A percentile compares a stretch with the other conserved stretches of the same genome.
phyloP scores from a whole-genome alignment of 1,140 invertebrate genomes.

The Bombus affinis region DNA sequence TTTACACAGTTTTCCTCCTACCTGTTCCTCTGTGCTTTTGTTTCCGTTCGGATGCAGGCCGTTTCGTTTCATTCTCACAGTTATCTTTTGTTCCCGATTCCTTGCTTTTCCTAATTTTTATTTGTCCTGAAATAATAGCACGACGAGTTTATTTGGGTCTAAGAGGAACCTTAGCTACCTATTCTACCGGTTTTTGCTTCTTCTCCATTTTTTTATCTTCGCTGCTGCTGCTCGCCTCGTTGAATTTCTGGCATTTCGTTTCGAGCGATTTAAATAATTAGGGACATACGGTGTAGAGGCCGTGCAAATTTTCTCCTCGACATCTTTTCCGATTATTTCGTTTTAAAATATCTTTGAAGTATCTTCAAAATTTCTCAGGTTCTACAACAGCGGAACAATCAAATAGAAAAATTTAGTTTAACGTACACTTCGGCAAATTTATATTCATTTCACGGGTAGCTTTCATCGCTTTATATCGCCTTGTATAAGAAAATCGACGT shows the following conservation, averaged over 20 bases:
- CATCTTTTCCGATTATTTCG: too few species aligned
- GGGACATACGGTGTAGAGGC: too few species aligned
- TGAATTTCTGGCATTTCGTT: not conserved
- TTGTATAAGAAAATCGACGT: too few species aligned
- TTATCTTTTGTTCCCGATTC: not conserved
- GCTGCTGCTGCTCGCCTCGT: not conserved
- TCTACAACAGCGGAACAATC: too few species aligned
- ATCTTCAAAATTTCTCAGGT: too few species aligned
- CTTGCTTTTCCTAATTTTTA: not conserved
- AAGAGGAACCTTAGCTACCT: not conserved
- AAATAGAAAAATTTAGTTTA: too few species aligned
- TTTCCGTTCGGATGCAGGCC: too few species aligned
- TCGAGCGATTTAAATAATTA: not conserved
- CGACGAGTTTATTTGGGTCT: not conserved
- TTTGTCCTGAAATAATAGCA: not conserved
- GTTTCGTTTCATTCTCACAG: not conserved
- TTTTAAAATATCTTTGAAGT: too few species aligned
- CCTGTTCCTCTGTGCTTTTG: not conserved
- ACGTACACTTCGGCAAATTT: too few species aligned
- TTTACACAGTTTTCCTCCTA: slow-evolving; percentile 4
- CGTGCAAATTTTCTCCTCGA: not conserved
- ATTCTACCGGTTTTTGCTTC: not conserved
- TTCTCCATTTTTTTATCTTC: not conserved
- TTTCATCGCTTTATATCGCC: too few species aligned
- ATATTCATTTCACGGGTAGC: too few species aligned